Evolutionary conservation across 1,140 invertebrate genomes (phyloP).

Genomic region (Babylonia areolata): DNA sequence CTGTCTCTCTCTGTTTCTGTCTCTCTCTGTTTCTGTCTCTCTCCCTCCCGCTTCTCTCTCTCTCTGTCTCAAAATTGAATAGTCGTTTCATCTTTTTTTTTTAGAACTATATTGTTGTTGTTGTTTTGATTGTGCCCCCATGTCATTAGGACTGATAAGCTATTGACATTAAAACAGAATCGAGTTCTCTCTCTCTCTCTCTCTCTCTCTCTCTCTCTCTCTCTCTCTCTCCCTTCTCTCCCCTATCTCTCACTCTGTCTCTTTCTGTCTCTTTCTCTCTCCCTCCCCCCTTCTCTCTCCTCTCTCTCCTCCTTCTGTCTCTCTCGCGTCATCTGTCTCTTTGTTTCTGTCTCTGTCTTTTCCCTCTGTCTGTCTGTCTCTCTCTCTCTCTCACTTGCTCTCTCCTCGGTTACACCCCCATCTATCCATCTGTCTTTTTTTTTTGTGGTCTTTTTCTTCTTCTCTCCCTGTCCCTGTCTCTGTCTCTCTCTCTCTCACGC

Average conservation of each 20-base stretch:
- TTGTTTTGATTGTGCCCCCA: too few relatives aligned
- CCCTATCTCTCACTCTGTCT: not conserved
- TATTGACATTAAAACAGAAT: too few relatives aligned
- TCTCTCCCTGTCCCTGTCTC: not conserved
- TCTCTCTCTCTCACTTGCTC: not conserved
- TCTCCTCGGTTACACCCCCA: not conserved
- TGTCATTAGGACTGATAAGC: too few relatives aligned
- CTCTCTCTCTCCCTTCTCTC: not conserved
- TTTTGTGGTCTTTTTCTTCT: not conserved
- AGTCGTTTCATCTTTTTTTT: too few relatives aligned
- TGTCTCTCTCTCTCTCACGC: not conserved
- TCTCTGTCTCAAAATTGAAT: too few relatives aligned
- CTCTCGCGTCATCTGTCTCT: not conserved
- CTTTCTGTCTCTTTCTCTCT: not conserved
- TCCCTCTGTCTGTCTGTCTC: not conserved
- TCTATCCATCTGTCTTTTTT: not conserved
- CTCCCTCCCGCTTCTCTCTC: not conserved
- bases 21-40: not conserved
- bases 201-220: slow-evolving; percentile 4
- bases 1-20: not conserved
- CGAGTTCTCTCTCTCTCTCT: too few relatives aligned
- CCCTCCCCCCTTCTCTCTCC: not conserved
- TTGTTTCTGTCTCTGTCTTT: not conserved
- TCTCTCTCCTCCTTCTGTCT: not conserved
- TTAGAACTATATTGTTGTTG: too few relatives aligned